Evolutionary conservation across 2,888 invertebrate species (phyloP), one percentile per base, ranked within the genome.

Genomic region (Dorcus hopei): DNA sequence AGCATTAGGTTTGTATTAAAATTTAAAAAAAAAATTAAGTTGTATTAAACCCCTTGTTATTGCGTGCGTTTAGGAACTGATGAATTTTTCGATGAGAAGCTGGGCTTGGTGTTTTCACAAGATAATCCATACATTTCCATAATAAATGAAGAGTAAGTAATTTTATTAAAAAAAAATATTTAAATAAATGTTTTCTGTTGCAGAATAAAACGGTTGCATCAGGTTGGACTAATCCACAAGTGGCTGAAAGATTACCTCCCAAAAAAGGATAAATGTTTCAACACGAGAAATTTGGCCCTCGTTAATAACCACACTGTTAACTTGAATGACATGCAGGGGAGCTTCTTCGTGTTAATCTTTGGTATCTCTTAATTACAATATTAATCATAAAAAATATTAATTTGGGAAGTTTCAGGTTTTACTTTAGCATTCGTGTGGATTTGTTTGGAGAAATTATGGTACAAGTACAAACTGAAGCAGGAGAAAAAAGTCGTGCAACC

Each of bases 251-350:
- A 87, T 38, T 90, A 90, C 77, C 79, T 91, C 70, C 93, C 93
- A 0, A 84, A 85, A 69, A 87, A 86, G 64, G 91, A 94, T 76
- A 87, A 88, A 62, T 95, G 95, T 72, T 91, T 84, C 84, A 88
- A 85, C 74, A 83, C 81, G 50, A 81, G 83, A 1, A 76, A 83
- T 16, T 76, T 80, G 9, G 80, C 86, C 0, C 88, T 88, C 76
- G 90, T 88, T n/a, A 87, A 87, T 61, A 93, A 92, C 73, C 91
- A 94, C 70, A 93, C 91, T 40, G 95, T 95, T 43, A 92, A 93
- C 74, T 82, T 95, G 66, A 85, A 88, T 52, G 95, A 95, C 70
- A 95, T 95, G 94, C 93, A 95, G 77, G 95, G 95, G 9, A 94
- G 93, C 26, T 95, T 95, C 79, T 89, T 93, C 69, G 88, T 95